Base-by-base conservation (phyloP, 2,797 vertebrate genomes). In the Sebastes hubbsi region DNA sequence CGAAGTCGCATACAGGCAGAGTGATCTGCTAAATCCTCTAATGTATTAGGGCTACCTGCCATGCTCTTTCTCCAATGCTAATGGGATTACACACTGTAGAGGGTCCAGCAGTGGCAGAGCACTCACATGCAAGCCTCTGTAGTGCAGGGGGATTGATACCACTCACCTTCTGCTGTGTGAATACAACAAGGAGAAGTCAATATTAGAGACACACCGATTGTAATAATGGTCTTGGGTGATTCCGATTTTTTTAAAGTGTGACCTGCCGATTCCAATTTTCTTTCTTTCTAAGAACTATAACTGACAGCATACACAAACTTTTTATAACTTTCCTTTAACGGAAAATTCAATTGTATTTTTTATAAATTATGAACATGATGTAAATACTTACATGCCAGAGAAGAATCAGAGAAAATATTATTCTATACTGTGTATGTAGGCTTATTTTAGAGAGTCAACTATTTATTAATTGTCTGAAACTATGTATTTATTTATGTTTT, bases 31-130 rank as follows among this genome's bases (percentile, higher is more conserved):
- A 86, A 90, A 92, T 86, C 85, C 87, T 87, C 36, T 72, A 75
- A 86, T 87, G 67, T 82, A 87, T 91, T 85, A 84, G 63, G 68
- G 56, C 58, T 77, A 66, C 70, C 54, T 84, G 85, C 70, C 72
- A 78, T 84, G 87, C 83, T 79, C 75, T 84, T 84, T 83, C 72
- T 82, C 87, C 64, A 81, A 22, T 62, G 67, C 74, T 88, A 89
- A 91, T 89, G 68, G 82, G 89, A 91, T 92, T 94, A 90, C 65
- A 69, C 65, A 79, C 77, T 82, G 82, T 82, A 46, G 64, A 77
- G 78, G 78, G 83, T 80, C 85, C 83, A 86, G 67, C 58, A 83
- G 73, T 82, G 68, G 62, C 70, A 62, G 29, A 36, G 54, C 24
- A 42, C 76, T 85, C 22, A 4, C 77, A 79, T 72, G 36, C 25